Conservation (phyloP, 1,140 invertebrate genomes). For the Diabrotica undecimpunctata region DNA sequence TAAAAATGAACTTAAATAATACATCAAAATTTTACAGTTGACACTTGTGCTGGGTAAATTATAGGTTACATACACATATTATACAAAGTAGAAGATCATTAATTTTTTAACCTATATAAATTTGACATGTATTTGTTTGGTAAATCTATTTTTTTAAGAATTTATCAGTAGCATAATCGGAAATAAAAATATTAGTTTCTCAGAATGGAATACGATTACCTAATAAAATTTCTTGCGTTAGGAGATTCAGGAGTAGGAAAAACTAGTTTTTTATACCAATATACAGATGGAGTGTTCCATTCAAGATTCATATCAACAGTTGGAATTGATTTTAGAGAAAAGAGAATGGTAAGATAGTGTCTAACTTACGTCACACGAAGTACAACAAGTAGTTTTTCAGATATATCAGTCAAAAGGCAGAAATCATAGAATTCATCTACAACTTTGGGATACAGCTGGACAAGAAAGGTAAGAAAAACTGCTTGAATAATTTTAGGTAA, state of each 20-base stretch:
- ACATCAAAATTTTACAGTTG: too few species aligned
- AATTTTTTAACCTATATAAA: neutral
- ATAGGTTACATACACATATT: too few species aligned
- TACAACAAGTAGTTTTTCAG: slow-evolving; percentile 50
- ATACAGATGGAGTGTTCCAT: slow-evolving; percentile 90
- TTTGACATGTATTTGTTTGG: neutral
- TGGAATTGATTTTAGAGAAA: slow-evolving; percentile 96
- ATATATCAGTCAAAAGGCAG: slow-evolving; percentile 74
- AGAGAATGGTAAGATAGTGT: slow-evolving; percentile 74
- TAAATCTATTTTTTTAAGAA: slow-evolving; percentile 1
- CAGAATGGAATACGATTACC: slow-evolving; percentile 88
- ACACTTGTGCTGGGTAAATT: too few species aligned
- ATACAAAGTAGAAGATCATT: too few species aligned
- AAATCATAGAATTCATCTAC: slow-evolving; percentile 83
- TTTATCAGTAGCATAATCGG: neutral
- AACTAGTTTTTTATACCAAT: slow-evolving; percentile 91
- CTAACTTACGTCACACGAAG: neutral
- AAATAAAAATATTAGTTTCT: neutral
- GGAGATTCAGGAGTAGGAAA: slow-evolving; percentile 93
- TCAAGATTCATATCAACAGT: slow-evolving; percentile 94
- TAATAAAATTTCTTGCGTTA: slow-evolving; percentile 92
- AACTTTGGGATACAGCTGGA: slow-evolving; percentile 95
- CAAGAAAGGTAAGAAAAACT: slow-evolving; percentile 69
- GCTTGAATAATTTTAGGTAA: too few species aligned
- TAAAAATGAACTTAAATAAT: too few species aligned